Base-by-base conservation (phyloP, 2,797 vertebrate genomes). In the Oreochromis grahami region DNA sequence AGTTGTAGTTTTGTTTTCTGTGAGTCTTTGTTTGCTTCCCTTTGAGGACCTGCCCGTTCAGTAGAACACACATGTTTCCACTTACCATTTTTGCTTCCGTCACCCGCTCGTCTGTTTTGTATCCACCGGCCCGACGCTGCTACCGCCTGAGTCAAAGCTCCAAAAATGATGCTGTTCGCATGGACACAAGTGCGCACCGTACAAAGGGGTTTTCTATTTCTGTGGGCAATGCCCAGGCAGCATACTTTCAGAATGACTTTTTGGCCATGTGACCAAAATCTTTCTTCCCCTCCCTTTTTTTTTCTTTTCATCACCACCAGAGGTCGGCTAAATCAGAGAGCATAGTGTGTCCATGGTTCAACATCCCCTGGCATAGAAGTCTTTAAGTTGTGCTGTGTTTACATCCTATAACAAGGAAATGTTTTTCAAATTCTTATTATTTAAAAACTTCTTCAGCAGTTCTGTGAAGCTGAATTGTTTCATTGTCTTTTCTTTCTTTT, bases 1-100 rank as follows among this genome's bases (percentile, higher is more conserved):
- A 2, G 43, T 0, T 72, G 26, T 29, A 12, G 3, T 74, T 74
- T 19, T 74, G 21, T 43, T 77, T 79, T 45, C 19, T 78, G 43
- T 13, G 12, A n/a, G 26, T 24, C 80, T 91, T 91, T 87, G 53
- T 86, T 48, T 79, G 53, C 36, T 77, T 5, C 34, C 24, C 43
- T 19, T 56, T 79, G 53, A 80, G 78, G 50, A 90, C 77, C 88
- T 52, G 51, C 52, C 77, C 70, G 74, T 84, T 83, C 58, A 17
- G 51, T 83, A 53, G 56, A 76, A 84, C n/a, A 91, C 90, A 88
- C 76, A 86, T 84, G 90, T 90, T 94, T 94, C 86, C 91, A 95
- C 95, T 94, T 93, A 96, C 96, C 94, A 94, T 96, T 86, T 91
- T 79, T 86, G 76, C 86, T 86, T 81, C 77, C 82, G 70, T 87